These are phyloP conservation scores for Anastrepha obliqua DNA, from an alignment of 1,140 invertebrate genomes.

Conservation along the genomic window DNA sequence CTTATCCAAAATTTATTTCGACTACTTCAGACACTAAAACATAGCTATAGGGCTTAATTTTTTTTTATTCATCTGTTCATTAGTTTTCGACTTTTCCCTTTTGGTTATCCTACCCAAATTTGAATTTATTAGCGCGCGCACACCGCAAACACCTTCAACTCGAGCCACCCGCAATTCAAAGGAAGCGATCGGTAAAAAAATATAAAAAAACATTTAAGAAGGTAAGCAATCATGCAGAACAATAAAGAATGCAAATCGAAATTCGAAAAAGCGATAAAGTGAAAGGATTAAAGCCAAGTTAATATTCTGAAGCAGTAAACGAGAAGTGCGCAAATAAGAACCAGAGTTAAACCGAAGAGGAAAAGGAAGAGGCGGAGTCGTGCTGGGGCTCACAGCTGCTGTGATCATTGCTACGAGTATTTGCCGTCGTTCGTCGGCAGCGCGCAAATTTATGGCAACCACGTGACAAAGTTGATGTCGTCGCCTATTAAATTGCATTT, in stretches of 20 bases:
- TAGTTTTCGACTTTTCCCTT: not conserved
- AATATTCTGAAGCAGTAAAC: not conserved
- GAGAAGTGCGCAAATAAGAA: not conserved
- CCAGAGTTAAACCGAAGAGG: not conserved
- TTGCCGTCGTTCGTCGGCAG: not conserved
- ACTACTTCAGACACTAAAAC: too few species aligned
- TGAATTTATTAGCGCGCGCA: conserved; percentile 35
- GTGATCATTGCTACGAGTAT: not conserved
- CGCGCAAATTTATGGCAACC: conserved; percentile 57
- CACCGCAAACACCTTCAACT: conserved; percentile 16
- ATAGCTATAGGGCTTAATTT: too few species aligned
- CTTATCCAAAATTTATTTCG: too few species aligned
- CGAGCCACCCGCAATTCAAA: conserved; percentile 38
- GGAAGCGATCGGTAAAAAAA: not conserved
- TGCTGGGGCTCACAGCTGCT: not conserved
- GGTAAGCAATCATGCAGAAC: conserved; percentile 2
- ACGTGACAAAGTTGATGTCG: conserved; percentile 60
- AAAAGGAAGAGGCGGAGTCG: not conserved
- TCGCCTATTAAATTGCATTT: conserved; percentile 59
- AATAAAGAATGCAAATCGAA: conserved; percentile 43
- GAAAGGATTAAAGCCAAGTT: conserved; percentile 48
- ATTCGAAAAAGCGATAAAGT: conserved; percentile 42
- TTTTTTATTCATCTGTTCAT: too few species aligned
- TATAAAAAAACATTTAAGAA: not conserved
- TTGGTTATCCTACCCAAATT: conserved; percentile 28